These are phyloP conservation scores for Colletes gigas DNA, from an alignment of 1,140 invertebrate species.

Conservation along the genomic window DNA sequence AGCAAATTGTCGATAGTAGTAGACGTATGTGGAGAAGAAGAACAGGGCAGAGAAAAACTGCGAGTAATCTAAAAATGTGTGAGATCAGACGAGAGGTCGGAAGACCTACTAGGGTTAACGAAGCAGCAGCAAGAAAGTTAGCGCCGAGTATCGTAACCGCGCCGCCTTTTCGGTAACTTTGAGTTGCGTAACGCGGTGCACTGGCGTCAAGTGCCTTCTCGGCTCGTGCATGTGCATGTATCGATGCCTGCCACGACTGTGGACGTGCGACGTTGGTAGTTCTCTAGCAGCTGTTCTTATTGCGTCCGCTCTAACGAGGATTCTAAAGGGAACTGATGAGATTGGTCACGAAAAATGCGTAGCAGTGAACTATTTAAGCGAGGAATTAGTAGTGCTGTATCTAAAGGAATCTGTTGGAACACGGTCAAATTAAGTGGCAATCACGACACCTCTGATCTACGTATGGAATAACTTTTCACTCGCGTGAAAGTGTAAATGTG, in stretches of 20 bases:
- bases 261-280: too few species aligned
- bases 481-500: too few species aligned
- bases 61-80: constrained; percentile 18
- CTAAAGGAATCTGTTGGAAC: too few species aligned
- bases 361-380: too few species aligned
- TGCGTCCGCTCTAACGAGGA: neutral
- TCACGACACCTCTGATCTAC: too few species aligned
- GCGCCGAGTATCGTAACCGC: constrained; percentile 7
- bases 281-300: neutral
- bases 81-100: neutral
- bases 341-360: too few species aligned
- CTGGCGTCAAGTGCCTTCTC: constrained; percentile 14
- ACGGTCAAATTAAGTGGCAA: too few species aligned
- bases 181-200: constrained; percentile 17
- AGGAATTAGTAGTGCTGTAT: too few species aligned
- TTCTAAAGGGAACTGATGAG: too few species aligned
- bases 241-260: neutral
- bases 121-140: constrained; percentile 25
- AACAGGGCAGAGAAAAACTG: too few species aligned
- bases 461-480: too few species aligned
- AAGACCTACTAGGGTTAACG: constrained; percentile 13
- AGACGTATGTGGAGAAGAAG: neutral
- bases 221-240: neutral
- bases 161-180: constrained; percentile 28
- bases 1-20: neutral